A percentile compares a stretch with the other conserved stretches of the same genome.
These are phyloP conservation scores for Parasteatoda tepidariorum DNA, from an alignment of 1,140 invertebrate species.

Conservation along the genomic window DNA sequence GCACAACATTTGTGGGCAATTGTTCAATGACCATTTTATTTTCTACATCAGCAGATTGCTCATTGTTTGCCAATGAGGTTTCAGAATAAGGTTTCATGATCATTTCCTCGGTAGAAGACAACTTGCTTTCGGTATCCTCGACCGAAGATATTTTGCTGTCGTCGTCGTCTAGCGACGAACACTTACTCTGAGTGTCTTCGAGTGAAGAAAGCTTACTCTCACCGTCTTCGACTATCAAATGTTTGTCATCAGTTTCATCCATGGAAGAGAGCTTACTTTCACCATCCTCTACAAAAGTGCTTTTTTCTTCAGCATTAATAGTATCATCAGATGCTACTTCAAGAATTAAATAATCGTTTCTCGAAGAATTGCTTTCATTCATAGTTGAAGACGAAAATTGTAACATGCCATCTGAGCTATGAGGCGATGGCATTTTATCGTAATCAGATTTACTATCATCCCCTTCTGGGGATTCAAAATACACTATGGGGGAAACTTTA, in stretches of 20 bases:
- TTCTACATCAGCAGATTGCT: background rate
- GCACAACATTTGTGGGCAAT: background rate
- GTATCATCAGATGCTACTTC: too few relatives aligned
- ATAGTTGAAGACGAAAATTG: background rate
- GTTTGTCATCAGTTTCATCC: conserved; percentile 25
- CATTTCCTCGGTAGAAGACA: background rate
- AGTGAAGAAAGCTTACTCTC: background rate
- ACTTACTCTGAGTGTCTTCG: conserved; percentile 36
- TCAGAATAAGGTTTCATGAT: background rate
- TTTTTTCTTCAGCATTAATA: conserved; percentile 30
- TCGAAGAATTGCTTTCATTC: conserved; percentile 10
- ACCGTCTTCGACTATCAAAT: background rate
- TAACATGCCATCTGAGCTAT: conserved; percentile 11
- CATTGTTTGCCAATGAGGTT: background rate
- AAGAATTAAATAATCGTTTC: too few relatives aligned
- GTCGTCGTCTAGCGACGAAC: background rate
- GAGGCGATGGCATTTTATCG: conserved; percentile 31
- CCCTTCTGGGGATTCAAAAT: conserved; percentile 53
- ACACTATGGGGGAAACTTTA: conserved; percentile 48
- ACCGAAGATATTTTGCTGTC: background rate
- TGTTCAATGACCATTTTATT: background rate
- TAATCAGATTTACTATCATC: conserved; percentile 42
- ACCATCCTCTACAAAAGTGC: background rate
- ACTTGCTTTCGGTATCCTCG: conserved; percentile 34
- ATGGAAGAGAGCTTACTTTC: background rate